Base-by-base conservation (phyloP, 1,140 invertebrate genomes). In the Anastatus disparis region DNA sequence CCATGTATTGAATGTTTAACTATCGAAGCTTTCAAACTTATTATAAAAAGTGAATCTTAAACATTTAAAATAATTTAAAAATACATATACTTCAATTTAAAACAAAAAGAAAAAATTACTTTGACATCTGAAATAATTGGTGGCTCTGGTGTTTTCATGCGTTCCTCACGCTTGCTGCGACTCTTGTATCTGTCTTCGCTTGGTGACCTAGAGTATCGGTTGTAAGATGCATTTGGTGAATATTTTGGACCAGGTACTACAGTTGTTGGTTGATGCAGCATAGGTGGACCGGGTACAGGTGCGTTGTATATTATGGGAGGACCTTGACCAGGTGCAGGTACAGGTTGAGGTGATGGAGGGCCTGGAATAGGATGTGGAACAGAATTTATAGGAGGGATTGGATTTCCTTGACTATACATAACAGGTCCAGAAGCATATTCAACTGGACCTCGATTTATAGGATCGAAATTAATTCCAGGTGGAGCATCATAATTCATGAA, bases 101-200 rank as follows among this genome's bases (percentile, higher is more conserved):
- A 42, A 44, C 38, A 29, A 7, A 44, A 62, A 62, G 59, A 62
- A 52, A n/a, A 53, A 75, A 80, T 85, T 86, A 86, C 85, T 84
- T 86, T 84, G 35, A 75, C 67, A 70, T 83, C 75, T 4, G 85
- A 86, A 62, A 86, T 86, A 76, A 86, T 79, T 7, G 85, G 85
- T 42, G 85, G 85, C 68, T 85, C 84, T 7, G 85, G 85, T 26
- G 85, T 86, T 72, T 79, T 82, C 26, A 86, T 68, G n/a, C 84
- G 79, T 71, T 85, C 81, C 15, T 81, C 75, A 6, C 64, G 61
- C 50, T 59, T 56, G 6, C 8, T 55, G 13, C 50, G 38, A 42
- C 6, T 48, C 50, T 71, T 70, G 31, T 73, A 46, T 0, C 4
- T 27, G 0, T 71, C 64, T 24, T 52, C 42, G 24, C 12, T 29